phyloP scores from a whole-genome alignment of 2,113 vertebrate genomes.

The Hypomesus transpacificus region DNA sequence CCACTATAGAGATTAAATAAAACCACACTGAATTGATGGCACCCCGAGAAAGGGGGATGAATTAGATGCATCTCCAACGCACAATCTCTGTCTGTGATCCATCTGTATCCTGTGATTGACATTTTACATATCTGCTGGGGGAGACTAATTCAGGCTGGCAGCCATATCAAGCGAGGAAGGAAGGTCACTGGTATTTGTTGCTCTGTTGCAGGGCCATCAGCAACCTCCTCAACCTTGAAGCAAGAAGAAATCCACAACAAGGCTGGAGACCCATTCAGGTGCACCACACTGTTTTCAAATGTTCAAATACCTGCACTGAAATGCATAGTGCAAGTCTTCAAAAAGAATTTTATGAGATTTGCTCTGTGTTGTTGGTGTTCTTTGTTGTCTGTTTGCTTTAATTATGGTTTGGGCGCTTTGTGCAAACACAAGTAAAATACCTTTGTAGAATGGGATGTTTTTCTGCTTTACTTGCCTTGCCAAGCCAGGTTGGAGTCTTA shows the following conservation, averaged over 20 bases:
- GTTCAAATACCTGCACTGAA: too few relatives aligned
- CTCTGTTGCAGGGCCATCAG: conserved; percentile 30
- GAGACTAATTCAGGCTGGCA: conserved; percentile 42
- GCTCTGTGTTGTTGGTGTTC: too few relatives aligned
- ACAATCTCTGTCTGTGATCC: conserved; percentile 25
- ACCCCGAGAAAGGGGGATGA: conserved; percentile 30
- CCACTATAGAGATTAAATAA: conserved; percentile 46
- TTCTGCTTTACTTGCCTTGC: background rate
- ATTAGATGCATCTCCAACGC: conserved; percentile 24
- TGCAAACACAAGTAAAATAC: too few relatives aligned
- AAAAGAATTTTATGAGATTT: too few relatives aligned
- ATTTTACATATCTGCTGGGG: conserved; percentile 31
- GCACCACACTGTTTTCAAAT: background rate
- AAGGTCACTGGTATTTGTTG: conserved; percentile 54
- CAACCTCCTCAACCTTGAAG: conserved; percentile 22
- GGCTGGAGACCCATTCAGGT: background rate
- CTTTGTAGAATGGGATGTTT: too few relatives aligned
- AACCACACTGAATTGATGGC: conserved; percentile 29
- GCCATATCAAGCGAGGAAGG: conserved; percentile 40
- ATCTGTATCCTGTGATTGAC: conserved; percentile 33
- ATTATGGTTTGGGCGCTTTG: too few relatives aligned
- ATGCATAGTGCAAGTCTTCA: too few relatives aligned
- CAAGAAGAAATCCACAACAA: conserved; percentile 6
- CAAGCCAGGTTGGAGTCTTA: background rate
- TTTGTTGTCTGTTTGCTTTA: too few relatives aligned